phyloP scores from a whole-genome alignment of 2,888 invertebrate genomes.

The Pycnomerus fuliginosus region DNA sequence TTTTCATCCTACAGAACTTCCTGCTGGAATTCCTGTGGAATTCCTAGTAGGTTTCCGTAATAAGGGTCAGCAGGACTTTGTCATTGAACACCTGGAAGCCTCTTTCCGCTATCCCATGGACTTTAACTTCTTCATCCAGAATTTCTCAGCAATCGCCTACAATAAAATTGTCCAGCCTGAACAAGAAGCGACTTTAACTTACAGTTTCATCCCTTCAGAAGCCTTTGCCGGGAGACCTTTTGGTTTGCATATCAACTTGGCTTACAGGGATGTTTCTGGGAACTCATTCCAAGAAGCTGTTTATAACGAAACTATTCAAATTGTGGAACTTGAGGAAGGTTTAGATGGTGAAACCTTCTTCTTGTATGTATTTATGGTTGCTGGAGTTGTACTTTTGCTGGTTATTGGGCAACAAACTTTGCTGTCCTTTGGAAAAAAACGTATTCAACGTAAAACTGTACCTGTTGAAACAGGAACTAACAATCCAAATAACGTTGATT shows the following conservation, averaged over 20 bases:
- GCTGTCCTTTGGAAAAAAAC: conserved; percentile 78
- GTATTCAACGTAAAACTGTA: conserved; percentile 58
- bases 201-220: conserved; percentile 93
- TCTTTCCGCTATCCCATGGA: conserved; percentile 99
- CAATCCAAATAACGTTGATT: conserved; percentile 89
- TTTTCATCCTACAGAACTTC: conserved; percentile 71
- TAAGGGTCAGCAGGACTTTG: conserved; percentile 87
- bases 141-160: conserved; percentile 90
- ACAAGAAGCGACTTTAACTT: conserved; percentile 92
- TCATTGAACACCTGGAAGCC: conserved; percentile 91
- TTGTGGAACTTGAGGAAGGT: conserved; percentile 94
- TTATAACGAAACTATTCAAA: conserved; percentile 96
- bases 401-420: conserved; percentile 89
- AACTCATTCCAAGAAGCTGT: conserved; percentile 80
- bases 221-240: conserved; percentile 97
- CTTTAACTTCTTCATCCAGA: conserved; percentile 97
- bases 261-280: conserved; percentile 80
- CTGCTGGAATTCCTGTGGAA: conserved; percentile 90
- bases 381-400: conserved; percentile 80
- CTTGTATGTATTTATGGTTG: conserved; percentile 92
- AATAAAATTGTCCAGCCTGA: conserved; percentile 85
- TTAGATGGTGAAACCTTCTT: conserved; percentile 98
- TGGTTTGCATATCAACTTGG: conserved; percentile 89
- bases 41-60: conserved; percentile 96
- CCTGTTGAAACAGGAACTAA: conserved; percentile 88